Conservation (phyloP, 2,113 vertebrate species). For the Amblyopsis rosae region DNA sequence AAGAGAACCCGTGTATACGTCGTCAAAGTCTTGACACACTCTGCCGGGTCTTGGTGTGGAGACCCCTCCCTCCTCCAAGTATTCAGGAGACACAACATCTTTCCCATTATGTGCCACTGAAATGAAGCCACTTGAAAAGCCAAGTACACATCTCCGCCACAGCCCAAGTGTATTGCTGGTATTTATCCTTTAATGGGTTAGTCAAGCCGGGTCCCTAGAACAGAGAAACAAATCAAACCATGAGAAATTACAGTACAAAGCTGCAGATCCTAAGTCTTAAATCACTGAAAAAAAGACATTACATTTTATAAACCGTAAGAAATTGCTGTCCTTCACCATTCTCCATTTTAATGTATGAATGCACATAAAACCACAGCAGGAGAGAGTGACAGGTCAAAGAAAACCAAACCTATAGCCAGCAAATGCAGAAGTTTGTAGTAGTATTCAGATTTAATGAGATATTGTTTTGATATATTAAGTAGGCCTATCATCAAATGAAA, state of each 20-base stretch:
- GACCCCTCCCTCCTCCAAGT: slow-evolving; percentile 60
- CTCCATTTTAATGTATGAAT: background rate
- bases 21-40: slow-evolving; percentile 37
- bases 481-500: slow-evolving; percentile 20
- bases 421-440: too few relatives aligned
- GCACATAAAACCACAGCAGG: background rate
- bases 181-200: slow-evolving; percentile 19
- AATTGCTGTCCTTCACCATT: background rate
- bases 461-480: background rate
- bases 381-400: slow-evolving; percentile 5
- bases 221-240: too few relatives aligned
- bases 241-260: too few relatives aligned
- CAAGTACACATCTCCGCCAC: slow-evolving; percentile 20
- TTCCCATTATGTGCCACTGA: slow-evolving; percentile 55
- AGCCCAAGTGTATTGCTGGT: background rate
- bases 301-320: background rate
- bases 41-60: slow-evolving; percentile 39
- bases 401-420: slow-evolving; percentile 5
- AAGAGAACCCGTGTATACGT: slow-evolving; percentile 41
- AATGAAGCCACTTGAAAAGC: slow-evolving; percentile 43
- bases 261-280: too few relatives aligned
- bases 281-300: too few relatives aligned
- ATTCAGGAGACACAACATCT: slow-evolving; percentile 50
- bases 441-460: background rate
- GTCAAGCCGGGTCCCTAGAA: background rate